Evolutionary conservation across 1,140 invertebrate genomes (phyloP).

Genomic region (Drosophila pectinifera): DNA sequence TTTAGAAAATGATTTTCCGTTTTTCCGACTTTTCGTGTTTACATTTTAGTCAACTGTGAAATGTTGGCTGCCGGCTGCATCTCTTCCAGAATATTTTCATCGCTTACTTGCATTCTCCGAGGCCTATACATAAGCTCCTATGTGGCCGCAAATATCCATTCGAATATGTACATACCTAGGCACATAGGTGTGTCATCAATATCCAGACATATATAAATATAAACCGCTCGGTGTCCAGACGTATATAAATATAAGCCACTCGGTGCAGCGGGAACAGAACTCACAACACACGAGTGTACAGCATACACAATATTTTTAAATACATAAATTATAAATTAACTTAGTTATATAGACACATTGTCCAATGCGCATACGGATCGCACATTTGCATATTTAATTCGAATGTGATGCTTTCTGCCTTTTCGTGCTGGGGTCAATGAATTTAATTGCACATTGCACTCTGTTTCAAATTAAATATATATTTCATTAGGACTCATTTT

Average conservation of each 20-base stretch:
- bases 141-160: constrained; percentile 21
- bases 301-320: constrained; percentile 19
- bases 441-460: constrained; percentile 58
- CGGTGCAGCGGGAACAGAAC: constrained; percentile 12
- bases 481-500: constrained; percentile 22
- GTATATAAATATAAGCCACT: constrained; percentile 32
- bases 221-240: constrained; percentile 26
- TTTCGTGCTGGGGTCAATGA: constrained; percentile 66
- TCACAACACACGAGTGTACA: constrained; percentile 6
- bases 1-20: constrained; percentile 79
- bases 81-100: constrained; percentile 74
- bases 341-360: constrained; percentile 36
- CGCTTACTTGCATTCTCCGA: constrained; percentile 39
- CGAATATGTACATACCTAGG: constrained; percentile 8
- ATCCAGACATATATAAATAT: constrained; percentile 32
- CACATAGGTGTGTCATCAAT: constrained; percentile 35
- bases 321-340: constrained; percentile 38
- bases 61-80: constrained; percentile 71
- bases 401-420: constrained; percentile 54
- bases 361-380: constrained; percentile 27
- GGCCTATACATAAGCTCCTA: constrained; percentile 33
- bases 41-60: constrained; percentile 69
- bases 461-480: constrained; percentile 35
- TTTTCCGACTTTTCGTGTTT: constrained; percentile 73
- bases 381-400: constrained; percentile 71